Evolutionary conservation across 2,888 invertebrate genomes (phyloP).

Genomic region (Heliconius charithonia): DNA sequence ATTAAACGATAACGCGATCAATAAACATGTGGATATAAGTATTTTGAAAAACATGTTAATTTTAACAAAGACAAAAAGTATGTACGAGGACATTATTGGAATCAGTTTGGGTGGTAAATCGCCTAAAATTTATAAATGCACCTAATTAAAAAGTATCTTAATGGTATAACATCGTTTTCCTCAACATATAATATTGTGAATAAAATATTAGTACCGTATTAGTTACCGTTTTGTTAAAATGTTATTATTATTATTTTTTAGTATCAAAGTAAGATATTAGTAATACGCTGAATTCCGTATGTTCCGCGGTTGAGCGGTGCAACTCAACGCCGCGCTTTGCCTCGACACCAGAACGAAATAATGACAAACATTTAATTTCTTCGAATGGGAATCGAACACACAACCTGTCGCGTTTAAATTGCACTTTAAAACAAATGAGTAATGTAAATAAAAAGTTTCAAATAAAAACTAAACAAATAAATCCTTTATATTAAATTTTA

Average conservation of each 20-base stretch:
- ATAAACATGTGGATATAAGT: constrained; percentile 61
- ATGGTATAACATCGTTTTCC: not conserved
- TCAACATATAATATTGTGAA: not conserved
- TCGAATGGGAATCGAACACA: too few relatives aligned
- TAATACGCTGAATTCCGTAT: too few relatives aligned
- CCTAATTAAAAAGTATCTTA: constrained; percentile 6
- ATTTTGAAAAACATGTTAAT: constrained; percentile 49
- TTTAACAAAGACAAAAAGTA: constrained; percentile 30
- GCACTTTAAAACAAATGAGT: too few relatives aligned
- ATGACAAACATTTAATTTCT: too few relatives aligned
- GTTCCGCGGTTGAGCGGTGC: too few relatives aligned
- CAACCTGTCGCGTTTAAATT: too few relatives aligned
- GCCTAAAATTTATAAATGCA: constrained; percentile 10
- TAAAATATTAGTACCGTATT: too few relatives aligned
- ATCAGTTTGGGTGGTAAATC: constrained; percentile 49
- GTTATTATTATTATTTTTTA: not conserved
- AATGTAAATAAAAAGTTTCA: too few relatives aligned
- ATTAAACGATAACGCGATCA: constrained; percentile 51
- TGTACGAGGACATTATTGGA: not conserved
- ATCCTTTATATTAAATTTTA: not conserved
- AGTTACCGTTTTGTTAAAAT: not conserved
- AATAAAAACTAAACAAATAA: too few relatives aligned
- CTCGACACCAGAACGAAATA: too few relatives aligned
- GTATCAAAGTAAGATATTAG: not conserved
- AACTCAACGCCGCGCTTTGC: too few relatives aligned